Base-by-base conservation (phyloP, 2,888 invertebrate species). In the Panopea generosa region DNA sequence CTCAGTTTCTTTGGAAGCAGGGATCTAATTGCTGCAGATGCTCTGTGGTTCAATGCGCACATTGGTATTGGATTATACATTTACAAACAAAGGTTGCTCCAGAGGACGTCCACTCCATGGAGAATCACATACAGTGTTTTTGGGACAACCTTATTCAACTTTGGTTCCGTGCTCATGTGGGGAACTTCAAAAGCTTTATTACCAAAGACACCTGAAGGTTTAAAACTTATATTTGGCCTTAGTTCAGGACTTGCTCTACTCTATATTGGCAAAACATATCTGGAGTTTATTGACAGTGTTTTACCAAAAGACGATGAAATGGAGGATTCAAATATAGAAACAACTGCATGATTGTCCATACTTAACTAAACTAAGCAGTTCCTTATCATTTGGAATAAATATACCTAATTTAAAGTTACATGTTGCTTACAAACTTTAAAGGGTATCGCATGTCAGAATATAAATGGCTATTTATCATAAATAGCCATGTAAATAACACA, bases 101-200 rank as follows among this genome's bases (percentile, higher is more conserved):
- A 94, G 94, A 29, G 94, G 94, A 70, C 94, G 94, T 80, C 94
- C 95, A 70, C 94, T 95, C 83, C 93, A 95, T 33, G 97, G 95
- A 94, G 96, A 95, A 94, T 96, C 22, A 84, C 92, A 63, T 93
- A 91, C 87, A 91, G 92, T 76, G 91, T 92, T 2, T 93, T 93
- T 80, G 91, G 93, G 16, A 82, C 91, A 0, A 85, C 96, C 11
- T 94, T 98, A 24, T 96, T 98, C 94, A 97, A 97, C 82, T 95
- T 98, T 90, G 98, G 98, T 16, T 97, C 97, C 0, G 96, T 98
- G 55, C 94, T 98, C 69, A 93, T 96, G 78, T 97, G 97, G 96
- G 98, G 98, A 9, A 95, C 98, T 43, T 93, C 96, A 47, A 95
- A 97, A 90, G 96, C 96, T 84, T 94, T 96, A 43, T 93, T 97